Evolutionary conservation across 2,888 invertebrate genomes (phyloP).

Genomic region (Frankliniella fusca): DNA sequence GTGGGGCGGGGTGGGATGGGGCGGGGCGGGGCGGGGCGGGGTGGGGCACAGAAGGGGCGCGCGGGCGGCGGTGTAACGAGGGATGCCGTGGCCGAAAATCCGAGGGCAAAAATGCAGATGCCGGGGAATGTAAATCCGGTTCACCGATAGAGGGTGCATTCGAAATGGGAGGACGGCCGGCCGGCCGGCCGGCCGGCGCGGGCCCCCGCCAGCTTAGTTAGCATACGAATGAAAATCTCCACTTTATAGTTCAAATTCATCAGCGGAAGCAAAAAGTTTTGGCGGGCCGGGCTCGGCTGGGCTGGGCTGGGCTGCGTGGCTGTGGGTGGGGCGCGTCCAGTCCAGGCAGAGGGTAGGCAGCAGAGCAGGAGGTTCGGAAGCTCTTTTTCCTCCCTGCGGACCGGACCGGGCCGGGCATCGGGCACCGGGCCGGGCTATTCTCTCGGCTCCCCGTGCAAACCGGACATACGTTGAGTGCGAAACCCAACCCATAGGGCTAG

Average conservation of each 20-base stretch:
- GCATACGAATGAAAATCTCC: background rate
- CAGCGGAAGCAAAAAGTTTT: constrained; percentile 1
- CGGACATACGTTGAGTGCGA: no score
- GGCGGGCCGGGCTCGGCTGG: background rate
- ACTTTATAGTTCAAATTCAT: background rate
- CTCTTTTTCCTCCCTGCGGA: no score
- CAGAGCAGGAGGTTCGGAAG: no score
- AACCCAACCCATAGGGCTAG: no score
- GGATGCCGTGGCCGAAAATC: background rate
- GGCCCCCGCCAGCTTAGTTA: background rate
- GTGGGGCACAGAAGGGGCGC: background rate
- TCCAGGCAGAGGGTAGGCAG: no score
- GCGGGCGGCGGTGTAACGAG: background rate
- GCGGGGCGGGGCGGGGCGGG: background rate
- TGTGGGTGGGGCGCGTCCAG: no score
- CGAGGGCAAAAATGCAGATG: constrained; percentile 19
- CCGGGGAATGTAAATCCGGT: constrained; percentile 12
- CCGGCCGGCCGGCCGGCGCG: background rate
- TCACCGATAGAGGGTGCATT: constrained; percentile 26
- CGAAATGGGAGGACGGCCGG: background rate
- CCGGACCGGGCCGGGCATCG: no score
- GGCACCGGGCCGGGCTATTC: no score
- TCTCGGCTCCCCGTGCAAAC: no score
- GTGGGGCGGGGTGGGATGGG: background rate
- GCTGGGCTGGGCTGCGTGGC: background rate